Evolutionary conservation across 2,113 vertebrate species (phyloP).

Genomic region (Apaloderma vittatum): DNA sequence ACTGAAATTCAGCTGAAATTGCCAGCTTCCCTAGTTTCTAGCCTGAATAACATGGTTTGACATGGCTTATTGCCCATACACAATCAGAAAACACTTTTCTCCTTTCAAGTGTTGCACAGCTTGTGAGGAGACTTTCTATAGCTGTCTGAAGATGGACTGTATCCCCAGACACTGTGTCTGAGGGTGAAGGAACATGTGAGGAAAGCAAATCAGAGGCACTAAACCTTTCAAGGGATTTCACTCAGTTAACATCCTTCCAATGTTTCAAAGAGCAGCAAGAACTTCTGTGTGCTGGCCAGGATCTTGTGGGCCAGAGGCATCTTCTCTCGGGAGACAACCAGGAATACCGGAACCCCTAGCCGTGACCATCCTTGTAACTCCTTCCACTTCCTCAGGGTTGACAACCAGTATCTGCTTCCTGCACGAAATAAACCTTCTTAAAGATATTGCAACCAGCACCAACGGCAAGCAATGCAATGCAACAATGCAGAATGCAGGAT

Average conservation of each 20-base stretch:
- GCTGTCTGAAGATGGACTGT: not conserved
- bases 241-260: not conserved
- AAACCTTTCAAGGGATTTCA: not conserved
- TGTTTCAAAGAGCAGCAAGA: not conserved
- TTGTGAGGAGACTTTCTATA: not conserved
- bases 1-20: conserved; percentile 2
- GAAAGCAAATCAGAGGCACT: conserved; percentile 4
- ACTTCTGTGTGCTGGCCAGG: not conserved
- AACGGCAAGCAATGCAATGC: not conserved
- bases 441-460: not conserved
- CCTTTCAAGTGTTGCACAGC: not conserved
- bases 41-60: not conserved
- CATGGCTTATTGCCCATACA: not conserved
- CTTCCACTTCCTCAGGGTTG: not conserved
- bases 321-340: fast-evolving
- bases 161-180: not conserved
- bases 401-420: not conserved
- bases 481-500: not conserved
- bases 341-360: not conserved
- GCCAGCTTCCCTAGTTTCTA: not conserved
- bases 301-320: not conserved
- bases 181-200: not conserved
- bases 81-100: not conserved
- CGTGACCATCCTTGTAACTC: not conserved
- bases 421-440: not conserved